phyloP scores from a whole-genome alignment of 2,113 vertebrate genomes.

The Festucalex cinctus region DNA sequence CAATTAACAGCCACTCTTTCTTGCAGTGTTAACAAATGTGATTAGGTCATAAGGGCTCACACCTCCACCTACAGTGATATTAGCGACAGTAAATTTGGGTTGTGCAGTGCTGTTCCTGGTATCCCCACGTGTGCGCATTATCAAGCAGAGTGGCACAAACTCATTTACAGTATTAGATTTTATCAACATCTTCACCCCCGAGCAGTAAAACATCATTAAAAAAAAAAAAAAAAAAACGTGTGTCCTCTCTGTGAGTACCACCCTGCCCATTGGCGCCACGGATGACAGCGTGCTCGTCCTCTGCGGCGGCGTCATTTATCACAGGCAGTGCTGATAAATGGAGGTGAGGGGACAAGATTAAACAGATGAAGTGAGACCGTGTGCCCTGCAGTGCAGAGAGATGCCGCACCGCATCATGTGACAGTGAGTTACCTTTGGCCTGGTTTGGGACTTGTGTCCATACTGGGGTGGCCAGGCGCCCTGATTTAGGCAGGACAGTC shows the following conservation, averaged over 20 bases:
- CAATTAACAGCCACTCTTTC: constrained; percentile 15
- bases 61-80: constrained; percentile 28
- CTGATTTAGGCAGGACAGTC: too few species aligned
- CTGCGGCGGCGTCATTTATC: constrained; percentile 36
- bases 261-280: background rate
- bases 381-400: background rate
- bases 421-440: background rate
- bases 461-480: too few species aligned
- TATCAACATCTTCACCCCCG: background rate
- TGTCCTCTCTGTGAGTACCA: background rate
- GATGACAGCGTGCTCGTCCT: constrained; percentile 17
- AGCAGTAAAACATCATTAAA: constrained; percentile 1
- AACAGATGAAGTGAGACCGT: constrained; percentile 6
- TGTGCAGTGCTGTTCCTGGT: background rate
- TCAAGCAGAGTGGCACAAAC: background rate
- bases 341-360: constrained; percentile 40
- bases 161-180: background rate
- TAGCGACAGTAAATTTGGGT: constrained; percentile 14
- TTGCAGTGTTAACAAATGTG: constrained; percentile 17
- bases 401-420: background rate
- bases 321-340: constrained; percentile 25
- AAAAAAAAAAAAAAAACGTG: background rate
- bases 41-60: constrained; percentile 40
- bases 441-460: too few species aligned
- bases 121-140: background rate